Base-by-base conservation (phyloP, 2,797 vertebrate genomes). In the Eospalax fontanierii region DNA sequence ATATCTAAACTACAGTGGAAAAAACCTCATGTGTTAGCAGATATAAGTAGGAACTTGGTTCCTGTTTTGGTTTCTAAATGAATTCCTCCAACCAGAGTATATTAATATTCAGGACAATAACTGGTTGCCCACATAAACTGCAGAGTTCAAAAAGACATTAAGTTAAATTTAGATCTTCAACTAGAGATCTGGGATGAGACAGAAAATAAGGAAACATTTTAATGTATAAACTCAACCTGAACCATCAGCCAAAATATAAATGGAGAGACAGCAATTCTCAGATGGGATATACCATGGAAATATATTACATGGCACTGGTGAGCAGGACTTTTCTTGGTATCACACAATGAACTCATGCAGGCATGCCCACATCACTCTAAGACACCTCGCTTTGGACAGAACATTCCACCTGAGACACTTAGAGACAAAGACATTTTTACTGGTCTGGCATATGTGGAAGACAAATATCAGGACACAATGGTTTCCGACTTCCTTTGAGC, bases 11-110 rank as follows among this genome's bases (percentile, higher is more conserved):
- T 40, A 61, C 59, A 87, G 18, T 28, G 46, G 65, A 61, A 92
- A 22, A 74, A 81, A 75, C 5, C 57, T 24, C 1, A 2, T 8
- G 11, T 28, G 57, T 78, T 40, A 71, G 50, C 92, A 92, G 66
- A 80, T 24, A 18, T 5, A 68, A 76, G n/a, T 7, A 73, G 57
- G 8, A 90, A 94, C 30, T 14, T 43, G 19, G n/a, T 8, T 81
- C 19, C 33, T 40, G 16, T 38, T 6, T 78, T 96, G 87, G 30
- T 76, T 92, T 88, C 19, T 46, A 83, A 78, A 87, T 68, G 21
- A 2, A 70, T 68, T 94, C 92, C 66, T 80, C 50, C 46, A n/a
- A 40, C 35, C 28, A 65, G 46, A 30, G 54, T 46, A 28, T 71
- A 24, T 18, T 43, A 80, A 93, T 70, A 76, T 84, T 75, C 35